Base-by-base conservation (phyloP, 2,888 invertebrate genomes). In the Oscheius sp. region DNA sequence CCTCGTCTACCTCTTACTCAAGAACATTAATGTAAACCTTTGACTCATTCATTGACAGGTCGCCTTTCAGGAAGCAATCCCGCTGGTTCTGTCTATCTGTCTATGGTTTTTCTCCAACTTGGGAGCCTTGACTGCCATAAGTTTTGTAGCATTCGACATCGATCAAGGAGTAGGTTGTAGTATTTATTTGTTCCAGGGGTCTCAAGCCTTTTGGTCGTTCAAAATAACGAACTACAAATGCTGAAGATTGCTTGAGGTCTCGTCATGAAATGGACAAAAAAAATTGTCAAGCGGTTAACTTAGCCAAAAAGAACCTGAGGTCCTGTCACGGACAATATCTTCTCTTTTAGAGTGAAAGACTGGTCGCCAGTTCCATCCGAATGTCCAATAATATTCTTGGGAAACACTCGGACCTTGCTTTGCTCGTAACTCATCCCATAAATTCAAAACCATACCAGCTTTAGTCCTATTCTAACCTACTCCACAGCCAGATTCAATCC, bases 401-500 rank as follows among this genome's bases (percentile, higher is more conserved):
- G 53, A 21, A 53, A 53, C 42, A 42, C 4, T 42, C 42, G 3
- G 60, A 60, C 2, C 37, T 42, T n/a, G 4, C 37, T 3, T 2
- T 60, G 2, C 33, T 60, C 5, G 60, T 29, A 35, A 37, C 10
- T 35, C 65, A 21, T 3, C 7, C 7, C 7, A 59, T 10, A 32
- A 59, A 4, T 2, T 21, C 35, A 2, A 9, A 65, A 1, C 33
- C 33, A 10, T 2, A 10, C 58, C 21, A 21, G 60, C 50, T 78
- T 51, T 74, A 80, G 77, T 59, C 78, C n/a, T 78, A 79, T 74
- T 78, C 77, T 75, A 75, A 75, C 10, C 77, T 78, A 51, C 76
- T 80, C 70, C 73, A 76, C n/a, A 75, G 76, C 58, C 80, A 79
- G 76, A 80, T 80, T 29, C 78, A 79, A 57, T 74, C 80, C 7